Evolutionary conservation across 2,113 vertebrate species (phyloP).

Genomic region (Bettongia penicillata): DNA sequence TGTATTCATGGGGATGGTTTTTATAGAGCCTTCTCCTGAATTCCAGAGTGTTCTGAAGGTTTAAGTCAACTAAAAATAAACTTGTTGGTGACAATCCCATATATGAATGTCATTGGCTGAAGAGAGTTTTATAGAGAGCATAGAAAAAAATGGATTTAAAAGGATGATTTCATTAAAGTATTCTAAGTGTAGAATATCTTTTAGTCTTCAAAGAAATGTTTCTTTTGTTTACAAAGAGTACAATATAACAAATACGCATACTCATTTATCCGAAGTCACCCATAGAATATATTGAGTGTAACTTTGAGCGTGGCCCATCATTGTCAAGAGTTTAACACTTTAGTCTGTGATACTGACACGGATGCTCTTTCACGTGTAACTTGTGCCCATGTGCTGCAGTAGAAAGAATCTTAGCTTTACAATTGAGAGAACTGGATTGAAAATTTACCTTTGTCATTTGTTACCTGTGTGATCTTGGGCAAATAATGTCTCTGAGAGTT

Average conservation of each 20-base stretch:
- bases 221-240: background rate
- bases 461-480: no score
- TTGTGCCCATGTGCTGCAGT: no score
- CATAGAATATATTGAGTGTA: background rate
- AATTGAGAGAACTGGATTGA: no score
- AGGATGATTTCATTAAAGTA: background rate
- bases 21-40: constrained; percentile 33
- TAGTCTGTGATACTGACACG: background rate
- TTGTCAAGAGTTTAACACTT: background rate
- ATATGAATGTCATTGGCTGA: constrained; percentile 12
- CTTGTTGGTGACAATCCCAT: constrained; percentile 39
- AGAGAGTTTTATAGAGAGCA: background rate
- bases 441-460: no score
- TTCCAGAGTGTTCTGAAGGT: constrained; percentile 29
- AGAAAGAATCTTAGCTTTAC: no score
- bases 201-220: background rate
- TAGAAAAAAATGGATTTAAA: background rate
- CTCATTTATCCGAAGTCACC: background rate
- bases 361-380: no score
- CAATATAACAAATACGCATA: background rate
- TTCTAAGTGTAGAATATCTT: background rate
- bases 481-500: no score
- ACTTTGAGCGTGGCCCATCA: background rate
- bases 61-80: constrained; percentile 43
- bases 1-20: constrained; percentile 67